Conservation (phyloP, 2,113 vertebrate genomes). For the Prunella fulvescens region DNA sequence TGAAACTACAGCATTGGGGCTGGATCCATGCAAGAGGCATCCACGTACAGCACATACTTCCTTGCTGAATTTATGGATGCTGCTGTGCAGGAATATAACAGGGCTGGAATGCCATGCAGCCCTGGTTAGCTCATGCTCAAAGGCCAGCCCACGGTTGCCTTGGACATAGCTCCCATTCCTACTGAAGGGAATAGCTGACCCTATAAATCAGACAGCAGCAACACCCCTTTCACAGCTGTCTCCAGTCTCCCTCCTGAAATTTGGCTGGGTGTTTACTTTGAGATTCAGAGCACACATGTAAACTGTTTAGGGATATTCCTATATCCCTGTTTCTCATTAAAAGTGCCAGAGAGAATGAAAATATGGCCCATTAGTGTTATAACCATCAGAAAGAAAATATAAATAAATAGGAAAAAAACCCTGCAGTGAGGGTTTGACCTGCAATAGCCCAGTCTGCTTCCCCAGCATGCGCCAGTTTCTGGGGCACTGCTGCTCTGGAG, state of each 20-base stretch:
- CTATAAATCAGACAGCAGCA: background rate
- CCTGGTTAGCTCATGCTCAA: background rate
- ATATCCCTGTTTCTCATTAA: background rate
- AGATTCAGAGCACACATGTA: conserved; percentile 6
- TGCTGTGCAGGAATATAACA: background rate
- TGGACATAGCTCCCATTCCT: background rate
- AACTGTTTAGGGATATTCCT: conserved; percentile 20
- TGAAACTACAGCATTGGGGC: background rate
- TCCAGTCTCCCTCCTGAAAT: background rate
- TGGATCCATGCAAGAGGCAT: background rate
- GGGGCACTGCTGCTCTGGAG: background rate
- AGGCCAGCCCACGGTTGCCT: background rate
- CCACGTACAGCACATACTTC: background rate
- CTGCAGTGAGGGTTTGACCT: background rate
- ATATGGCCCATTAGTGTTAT: background rate
- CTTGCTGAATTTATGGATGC: background rate
- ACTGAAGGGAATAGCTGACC: background rate
- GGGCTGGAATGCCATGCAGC: background rate
- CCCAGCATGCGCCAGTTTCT: rapidly evolving
- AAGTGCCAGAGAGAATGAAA: background rate
- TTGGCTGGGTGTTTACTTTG: background rate
- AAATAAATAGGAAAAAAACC: background rate
- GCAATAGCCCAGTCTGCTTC: background rate
- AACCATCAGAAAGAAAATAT: background rate
- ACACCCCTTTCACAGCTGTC: conserved; percentile 8